These are phyloP conservation scores for Palythoa heliodiscus DNA, from an alignment of 92 coral and sea anemone species.

Conservation along the genomic window DNA sequence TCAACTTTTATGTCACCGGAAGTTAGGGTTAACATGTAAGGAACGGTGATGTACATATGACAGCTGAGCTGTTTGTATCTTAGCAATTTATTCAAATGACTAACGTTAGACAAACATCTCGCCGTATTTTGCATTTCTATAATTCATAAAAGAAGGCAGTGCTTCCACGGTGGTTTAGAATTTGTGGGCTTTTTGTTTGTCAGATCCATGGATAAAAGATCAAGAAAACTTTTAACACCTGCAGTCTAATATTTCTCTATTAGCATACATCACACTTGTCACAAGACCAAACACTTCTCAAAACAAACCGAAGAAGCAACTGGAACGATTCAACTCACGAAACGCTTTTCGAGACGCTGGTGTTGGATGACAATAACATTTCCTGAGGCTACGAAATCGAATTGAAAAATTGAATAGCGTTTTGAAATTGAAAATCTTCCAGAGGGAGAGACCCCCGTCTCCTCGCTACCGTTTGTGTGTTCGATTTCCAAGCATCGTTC, in stretches of 20 bases:
- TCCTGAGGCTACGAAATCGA: neutral
- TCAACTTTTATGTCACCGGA: neutral
- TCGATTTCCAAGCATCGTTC: neutral
- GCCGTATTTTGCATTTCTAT: conserved; percentile 28
- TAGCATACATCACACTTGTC: neutral
- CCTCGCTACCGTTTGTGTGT: neutral
- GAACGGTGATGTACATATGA: too few relatives aligned
- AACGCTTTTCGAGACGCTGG: neutral
- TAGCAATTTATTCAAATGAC: conserved; percentile 46
- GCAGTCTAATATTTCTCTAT: neutral
- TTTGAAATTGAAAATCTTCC: conserved; percentile 1
- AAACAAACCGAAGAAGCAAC: conserved; percentile 6
- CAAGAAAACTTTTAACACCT: neutral
- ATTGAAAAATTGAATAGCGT: neutral
- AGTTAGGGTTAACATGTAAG: neutral
- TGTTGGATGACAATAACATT: neutral
- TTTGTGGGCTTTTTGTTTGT: neutral
- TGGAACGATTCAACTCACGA: neutral
- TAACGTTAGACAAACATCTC: conserved; percentile 12
- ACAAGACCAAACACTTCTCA: neutral
- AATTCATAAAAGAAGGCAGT: neutral
- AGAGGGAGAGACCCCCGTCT: neutral
- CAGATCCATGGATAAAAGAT: neutral
- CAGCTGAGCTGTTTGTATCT: neutral
- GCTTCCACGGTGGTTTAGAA: neutral